These are phyloP conservation scores for Hoplostethus atlanticus DNA, from an alignment of 2,797 vertebrate genomes.

Conservation along the genomic window DNA sequence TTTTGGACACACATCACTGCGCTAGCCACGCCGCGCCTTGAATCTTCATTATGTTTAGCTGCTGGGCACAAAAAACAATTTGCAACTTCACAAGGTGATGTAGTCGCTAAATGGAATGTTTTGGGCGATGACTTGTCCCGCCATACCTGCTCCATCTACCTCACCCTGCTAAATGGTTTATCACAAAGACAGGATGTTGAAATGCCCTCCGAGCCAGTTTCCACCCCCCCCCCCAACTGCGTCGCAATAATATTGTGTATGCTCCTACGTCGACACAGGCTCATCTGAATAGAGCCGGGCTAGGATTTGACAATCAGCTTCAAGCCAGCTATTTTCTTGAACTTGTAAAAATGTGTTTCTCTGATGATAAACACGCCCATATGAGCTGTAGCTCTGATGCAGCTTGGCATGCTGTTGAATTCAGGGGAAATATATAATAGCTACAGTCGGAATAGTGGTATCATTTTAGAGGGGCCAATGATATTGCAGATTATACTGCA, in stretches of 20 bases:
- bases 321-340: constrained; percentile 34
- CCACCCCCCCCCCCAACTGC: not conserved
- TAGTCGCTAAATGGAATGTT: constrained; percentile 74
- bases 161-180: constrained; percentile 66
- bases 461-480: not conserved
- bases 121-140: constrained; percentile 46
- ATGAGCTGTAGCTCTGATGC: constrained; percentile 11
- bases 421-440: constrained; percentile 20
- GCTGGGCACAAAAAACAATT: constrained; percentile 79
- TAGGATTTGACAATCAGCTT: constrained; percentile 30
- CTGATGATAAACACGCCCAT: constrained; percentile 7
- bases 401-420: constrained; percentile 5
- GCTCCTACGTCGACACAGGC: constrained; percentile 28
- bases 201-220: constrained; percentile 42
- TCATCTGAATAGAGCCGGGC: constrained; percentile 26
- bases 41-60: constrained; percentile 80
- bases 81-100: constrained; percentile 78
- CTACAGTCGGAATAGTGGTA: constrained; percentile 5
- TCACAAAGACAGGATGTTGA: constrained; percentile 58
- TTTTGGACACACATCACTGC: constrained; percentile 55
- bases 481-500: constrained; percentile 4
- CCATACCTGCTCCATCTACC: constrained; percentile 52
- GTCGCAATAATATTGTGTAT: constrained; percentile 9
- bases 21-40: constrained; percentile 55
- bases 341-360: constrained; percentile 18